Evolutionary conservation across 64 coral and sea anemone genomes (phyloP).

Genomic region (Astreopora myriophthalma): DNA sequence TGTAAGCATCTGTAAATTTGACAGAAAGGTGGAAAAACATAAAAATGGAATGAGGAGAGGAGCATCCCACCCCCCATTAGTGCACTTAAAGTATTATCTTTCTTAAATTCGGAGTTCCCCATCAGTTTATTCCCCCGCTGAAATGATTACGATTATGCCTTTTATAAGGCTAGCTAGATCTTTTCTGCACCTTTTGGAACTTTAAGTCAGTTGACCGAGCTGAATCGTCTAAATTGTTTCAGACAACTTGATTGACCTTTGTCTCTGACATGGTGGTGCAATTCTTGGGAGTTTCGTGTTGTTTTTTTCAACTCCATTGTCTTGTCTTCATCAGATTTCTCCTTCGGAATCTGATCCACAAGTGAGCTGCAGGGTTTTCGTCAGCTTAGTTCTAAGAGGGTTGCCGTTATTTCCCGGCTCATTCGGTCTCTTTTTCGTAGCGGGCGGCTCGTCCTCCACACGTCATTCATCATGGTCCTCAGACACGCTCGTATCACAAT

Average conservation of each 20-base stretch:
- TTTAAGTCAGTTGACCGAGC: neutral
- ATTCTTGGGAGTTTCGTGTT: constrained; percentile 26
- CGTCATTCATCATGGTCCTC: neutral
- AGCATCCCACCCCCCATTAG: constrained; percentile 17
- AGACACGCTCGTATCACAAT: neutral
- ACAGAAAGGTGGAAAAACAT: neutral
- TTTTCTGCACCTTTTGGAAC: constrained; percentile 32
- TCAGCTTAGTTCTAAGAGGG: constrained; percentile 1
- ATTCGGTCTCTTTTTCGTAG: neutral
- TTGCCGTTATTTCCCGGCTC: neutral
- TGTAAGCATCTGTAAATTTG: constrained; percentile 35
- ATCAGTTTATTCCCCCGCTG: neutral
- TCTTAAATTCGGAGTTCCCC: neutral
- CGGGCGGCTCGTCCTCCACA: neutral
- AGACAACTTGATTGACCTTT: constrained; percentile 38
- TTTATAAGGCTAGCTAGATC: constrained; percentile 27
- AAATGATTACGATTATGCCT: neutral
- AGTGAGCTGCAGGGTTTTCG: constrained; percentile 1
- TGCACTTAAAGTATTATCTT: constrained; percentile 15
- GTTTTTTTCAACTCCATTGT: constrained; percentile 18
- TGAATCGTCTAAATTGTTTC: constrained; percentile 29
- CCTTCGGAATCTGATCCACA: neutral
- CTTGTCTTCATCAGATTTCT: constrained; percentile 7
- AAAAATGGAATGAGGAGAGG: neutral
- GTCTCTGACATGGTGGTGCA: neutral